A percentile compares a stretch with the other conserved stretches of the same genome.
Evolutionary conservation across 2,888 invertebrate species (phyloP).

Genomic region (Invenusta paracnida): DNA sequence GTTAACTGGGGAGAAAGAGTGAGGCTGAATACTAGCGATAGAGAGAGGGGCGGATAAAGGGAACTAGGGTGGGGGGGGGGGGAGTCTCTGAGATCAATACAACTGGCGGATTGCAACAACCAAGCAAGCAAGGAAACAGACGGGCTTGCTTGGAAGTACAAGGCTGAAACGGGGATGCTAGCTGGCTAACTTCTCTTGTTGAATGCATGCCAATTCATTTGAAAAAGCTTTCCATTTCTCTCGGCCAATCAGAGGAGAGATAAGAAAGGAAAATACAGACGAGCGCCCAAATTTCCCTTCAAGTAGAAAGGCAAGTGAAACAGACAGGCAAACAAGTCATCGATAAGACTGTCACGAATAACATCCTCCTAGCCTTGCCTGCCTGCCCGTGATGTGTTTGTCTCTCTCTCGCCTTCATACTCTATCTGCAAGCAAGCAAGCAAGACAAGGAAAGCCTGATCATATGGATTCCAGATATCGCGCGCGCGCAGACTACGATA

Average conservation of each 20-base stretch:
- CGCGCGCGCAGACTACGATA: too few species aligned
- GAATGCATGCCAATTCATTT: conserved; percentile 2
- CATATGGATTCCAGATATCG: conserved; percentile 13
- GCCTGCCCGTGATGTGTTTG: background rate
- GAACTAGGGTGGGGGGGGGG: background rate
- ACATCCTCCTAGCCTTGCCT: background rate
- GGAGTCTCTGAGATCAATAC: background rate
- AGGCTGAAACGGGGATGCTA: background rate
- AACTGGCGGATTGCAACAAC: background rate
- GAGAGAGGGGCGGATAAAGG: background rate
- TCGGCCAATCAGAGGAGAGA: background rate
- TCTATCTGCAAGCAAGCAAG: background rate
- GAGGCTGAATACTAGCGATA: background rate
- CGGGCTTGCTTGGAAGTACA: background rate
- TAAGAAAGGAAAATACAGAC: background rate
- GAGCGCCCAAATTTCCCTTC: too few species aligned
- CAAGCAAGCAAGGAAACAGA: background rate
- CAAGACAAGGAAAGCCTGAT: background rate
- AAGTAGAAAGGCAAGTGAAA: too few species aligned
- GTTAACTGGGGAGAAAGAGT: too few species aligned
- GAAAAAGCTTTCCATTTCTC: background rate
- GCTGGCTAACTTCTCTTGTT: too few species aligned
- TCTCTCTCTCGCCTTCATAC: background rate
- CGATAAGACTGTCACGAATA: background rate
- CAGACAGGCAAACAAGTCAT: background rate